A percentile compares a stretch with the other conserved stretches of the same genome.
These are phyloP conservation scores for Cosmia pyralina DNA, from an alignment of 2,888 invertebrate species.

Conservation along the genomic window DNA sequence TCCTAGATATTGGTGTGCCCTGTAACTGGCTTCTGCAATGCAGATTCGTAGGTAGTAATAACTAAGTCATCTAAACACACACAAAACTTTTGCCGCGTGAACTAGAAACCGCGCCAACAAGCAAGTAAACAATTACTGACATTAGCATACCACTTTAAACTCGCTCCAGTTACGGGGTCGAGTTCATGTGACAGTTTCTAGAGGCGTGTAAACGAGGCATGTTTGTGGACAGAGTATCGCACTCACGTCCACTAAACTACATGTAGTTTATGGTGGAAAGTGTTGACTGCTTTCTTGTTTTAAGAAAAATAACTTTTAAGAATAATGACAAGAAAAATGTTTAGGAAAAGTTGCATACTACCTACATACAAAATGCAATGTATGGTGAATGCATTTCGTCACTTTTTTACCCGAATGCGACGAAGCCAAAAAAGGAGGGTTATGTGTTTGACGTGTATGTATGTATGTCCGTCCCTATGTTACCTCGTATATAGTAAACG, in stretches of 20 bases:
- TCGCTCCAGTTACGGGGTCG: constrained; percentile 46
- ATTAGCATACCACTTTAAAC: constrained; percentile 45
- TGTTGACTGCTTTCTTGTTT: background rate
- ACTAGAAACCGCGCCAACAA: constrained; percentile 29
- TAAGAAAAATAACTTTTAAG: background rate
- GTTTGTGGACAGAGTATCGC: background rate
- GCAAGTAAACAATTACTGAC: constrained; percentile 34
- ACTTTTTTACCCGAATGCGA: too few species aligned
- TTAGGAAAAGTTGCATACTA: too few species aligned
- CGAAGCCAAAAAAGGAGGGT: too few species aligned
- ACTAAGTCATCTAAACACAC: background rate
- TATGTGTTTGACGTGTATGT: too few species aligned
- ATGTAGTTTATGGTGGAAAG: background rate
- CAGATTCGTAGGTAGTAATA: background rate
- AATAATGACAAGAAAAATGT: too few species aligned
- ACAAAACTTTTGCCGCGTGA: background rate
- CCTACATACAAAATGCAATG: too few species aligned
- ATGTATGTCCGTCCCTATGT: too few species aligned
- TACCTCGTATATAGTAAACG: too few species aligned
- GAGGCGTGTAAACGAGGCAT: constrained; percentile 36
- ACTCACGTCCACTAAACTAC: background rate
- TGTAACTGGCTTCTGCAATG: background rate
- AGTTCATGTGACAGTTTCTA: constrained; percentile 52
- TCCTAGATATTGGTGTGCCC: background rate
- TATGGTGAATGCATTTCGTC: too few species aligned